These are phyloP conservation scores for Oreamnos americanus DNA, from an alignment of 2,113 vertebrate genomes.

Conservation along the genomic window DNA sequence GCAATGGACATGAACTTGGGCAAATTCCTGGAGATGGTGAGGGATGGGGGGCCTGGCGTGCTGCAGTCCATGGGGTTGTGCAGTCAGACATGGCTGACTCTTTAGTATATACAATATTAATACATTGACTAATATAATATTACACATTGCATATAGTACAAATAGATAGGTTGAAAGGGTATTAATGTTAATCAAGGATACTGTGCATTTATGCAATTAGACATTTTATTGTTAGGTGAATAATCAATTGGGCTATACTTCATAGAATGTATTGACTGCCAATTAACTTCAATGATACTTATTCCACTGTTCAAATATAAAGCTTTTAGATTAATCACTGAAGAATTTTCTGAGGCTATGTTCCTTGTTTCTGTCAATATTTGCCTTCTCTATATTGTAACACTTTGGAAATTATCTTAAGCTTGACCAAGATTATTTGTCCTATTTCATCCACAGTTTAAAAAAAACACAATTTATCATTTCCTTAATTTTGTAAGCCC, in stretches of 20 bases:
- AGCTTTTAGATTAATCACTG: conserved; percentile 12
- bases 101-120: neutral
- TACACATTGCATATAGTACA: neutral
- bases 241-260: neutral
- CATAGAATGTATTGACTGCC: neutral
- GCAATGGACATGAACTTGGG: neutral
- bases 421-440: neutral
- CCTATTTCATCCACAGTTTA: conserved; percentile 3
- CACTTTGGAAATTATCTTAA: conserved; percentile 23
- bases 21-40: neutral
- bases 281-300: conserved; percentile 38
- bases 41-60: neutral
- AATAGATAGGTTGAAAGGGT: neutral
- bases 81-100: neutral
- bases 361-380: conserved; percentile 11
- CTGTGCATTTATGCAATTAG: neutral
- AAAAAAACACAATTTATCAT: neutral
- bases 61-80: neutral
- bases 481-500: neutral
- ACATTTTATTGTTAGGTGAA: neutral
- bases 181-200: conserved; percentile 2
- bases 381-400: conserved; percentile 12
- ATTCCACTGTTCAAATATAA: conserved; percentile 27
- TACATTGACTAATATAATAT: neutral
- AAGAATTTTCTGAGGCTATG: neutral